A percentile compares a stretch with the other conserved stretches of the same genome.
phyloP scores from a whole-genome alignment of 1,140 invertebrate genomes.

The Tyrophagus putrescentiae region DNA sequence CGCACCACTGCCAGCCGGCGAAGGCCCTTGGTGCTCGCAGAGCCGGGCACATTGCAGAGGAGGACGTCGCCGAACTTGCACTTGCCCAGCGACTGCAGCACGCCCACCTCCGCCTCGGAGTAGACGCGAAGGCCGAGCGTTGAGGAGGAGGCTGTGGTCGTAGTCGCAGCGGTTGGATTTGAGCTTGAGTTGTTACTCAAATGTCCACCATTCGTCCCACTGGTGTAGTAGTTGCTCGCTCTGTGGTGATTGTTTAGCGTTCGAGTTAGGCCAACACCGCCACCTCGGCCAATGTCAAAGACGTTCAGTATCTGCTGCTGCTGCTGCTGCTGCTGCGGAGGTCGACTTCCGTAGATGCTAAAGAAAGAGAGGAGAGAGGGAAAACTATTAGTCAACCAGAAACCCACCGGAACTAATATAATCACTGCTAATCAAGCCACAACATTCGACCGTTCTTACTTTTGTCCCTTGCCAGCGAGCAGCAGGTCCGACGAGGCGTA shows the following conservation, averaged over 20 bases:
- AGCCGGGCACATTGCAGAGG: neutral
- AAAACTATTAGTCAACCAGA: constrained; percentile 6
- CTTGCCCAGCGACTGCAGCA: constrained; percentile 9
- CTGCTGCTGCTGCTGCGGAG: neutral
- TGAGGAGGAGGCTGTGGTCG: no score
- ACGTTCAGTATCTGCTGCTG: neutral
- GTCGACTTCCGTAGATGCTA: constrained; percentile 6
- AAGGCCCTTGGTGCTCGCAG: neutral
- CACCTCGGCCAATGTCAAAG: neutral
- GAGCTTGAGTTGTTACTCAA: no score
- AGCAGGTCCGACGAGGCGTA: constrained; percentile 16
- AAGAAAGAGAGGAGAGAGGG: neutral
- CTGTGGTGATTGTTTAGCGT: neutral
- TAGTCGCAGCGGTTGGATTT: no score
- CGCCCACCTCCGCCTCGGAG: constrained; percentile 2
- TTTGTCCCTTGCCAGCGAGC: constrained; percentile 6
- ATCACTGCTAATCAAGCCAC: no score
- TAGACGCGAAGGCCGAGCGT: neutral
- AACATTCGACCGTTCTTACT: no score
- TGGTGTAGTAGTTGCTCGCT: neutral
- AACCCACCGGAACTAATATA: no score
- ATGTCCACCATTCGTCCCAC: no score
- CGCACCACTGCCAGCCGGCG: neutral
- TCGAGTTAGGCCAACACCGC: no score
- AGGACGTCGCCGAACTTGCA: constrained; percentile 14